These are phyloP conservation scores for Sminthurinus aureus DNA, from an alignment of 2,888 invertebrate genomes.

Conservation along the genomic window DNA sequence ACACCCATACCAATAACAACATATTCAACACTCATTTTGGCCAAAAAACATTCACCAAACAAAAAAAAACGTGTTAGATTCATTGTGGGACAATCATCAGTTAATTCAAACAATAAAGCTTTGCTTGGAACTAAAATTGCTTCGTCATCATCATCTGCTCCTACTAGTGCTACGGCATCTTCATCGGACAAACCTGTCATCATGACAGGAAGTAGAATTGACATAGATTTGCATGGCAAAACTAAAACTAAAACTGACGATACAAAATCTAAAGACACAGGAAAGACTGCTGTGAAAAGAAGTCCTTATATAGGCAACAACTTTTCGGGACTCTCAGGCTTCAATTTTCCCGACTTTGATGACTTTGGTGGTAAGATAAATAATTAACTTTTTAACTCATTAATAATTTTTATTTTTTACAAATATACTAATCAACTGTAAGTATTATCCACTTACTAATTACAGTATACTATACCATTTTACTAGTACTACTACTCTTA, in stretches of 20 bases:
- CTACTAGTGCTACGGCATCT: constrained; percentile 9
- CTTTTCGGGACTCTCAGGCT: constrained; percentile 54
- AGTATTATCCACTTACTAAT: background rate
- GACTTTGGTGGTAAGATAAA: constrained; percentile 59
- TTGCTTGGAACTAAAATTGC: background rate
- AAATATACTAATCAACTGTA: background rate
- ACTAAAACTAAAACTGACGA: constrained; percentile 28
- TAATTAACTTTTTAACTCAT: background rate
- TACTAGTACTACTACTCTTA: too few species aligned
- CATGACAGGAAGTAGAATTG: constrained; percentile 29
- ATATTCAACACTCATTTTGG: background rate
- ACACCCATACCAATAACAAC: constrained; percentile 10
- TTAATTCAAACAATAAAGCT: background rate
- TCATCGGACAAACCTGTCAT: constrained; percentile 18
- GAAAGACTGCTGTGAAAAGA: constrained; percentile 56
- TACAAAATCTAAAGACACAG: constrained; percentile 56
- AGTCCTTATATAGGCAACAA: constrained; percentile 55
- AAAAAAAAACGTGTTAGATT: constrained; percentile 16
- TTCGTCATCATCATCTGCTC: background rate
- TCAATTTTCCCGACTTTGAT: constrained; percentile 60
- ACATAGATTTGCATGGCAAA: constrained; percentile 20
- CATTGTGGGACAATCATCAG: background rate
- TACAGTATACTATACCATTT: background rate
- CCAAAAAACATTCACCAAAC: background rate
- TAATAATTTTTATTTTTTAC: background rate